phyloP scores from a whole-genome alignment of 2,888 invertebrate genomes.

The Entomobrya multifasciata region DNA sequence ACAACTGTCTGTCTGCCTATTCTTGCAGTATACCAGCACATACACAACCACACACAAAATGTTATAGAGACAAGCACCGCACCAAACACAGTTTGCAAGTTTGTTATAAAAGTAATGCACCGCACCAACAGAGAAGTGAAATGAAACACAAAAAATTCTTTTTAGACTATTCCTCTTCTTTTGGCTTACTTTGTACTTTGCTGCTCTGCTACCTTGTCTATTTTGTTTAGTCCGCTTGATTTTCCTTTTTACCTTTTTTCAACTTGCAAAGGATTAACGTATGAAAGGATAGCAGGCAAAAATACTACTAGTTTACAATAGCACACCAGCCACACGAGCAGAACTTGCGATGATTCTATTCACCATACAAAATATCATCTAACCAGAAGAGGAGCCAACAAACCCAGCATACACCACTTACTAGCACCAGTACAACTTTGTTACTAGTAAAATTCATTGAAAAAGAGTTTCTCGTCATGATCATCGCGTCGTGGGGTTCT shows the following conservation, averaged over 20 bases:
- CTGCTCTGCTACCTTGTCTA: slow-evolving; percentile 39
- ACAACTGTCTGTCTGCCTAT: slow-evolving; percentile 61
- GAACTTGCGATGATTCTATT: too few relatives aligned
- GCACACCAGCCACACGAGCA: too few relatives aligned
- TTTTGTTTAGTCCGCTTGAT: slow-evolving; percentile 25
- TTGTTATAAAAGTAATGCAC: too few relatives aligned
- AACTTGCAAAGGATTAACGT: not conserved
- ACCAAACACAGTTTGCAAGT: not conserved
- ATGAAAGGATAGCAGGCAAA: not conserved
- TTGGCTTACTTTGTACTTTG: not conserved
- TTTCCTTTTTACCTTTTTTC: not conserved
- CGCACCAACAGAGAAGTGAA: not conserved
- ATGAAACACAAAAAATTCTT: not conserved
- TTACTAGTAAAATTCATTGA: too few relatives aligned
- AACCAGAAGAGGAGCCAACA: too few relatives aligned
- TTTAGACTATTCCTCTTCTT: not conserved
- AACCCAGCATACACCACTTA: too few relatives aligned
- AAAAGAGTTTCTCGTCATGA: too few relatives aligned
- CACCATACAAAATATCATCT: too few relatives aligned
- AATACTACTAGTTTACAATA: not conserved
- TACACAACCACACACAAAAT: slow-evolving; percentile 22
- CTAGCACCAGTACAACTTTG: too few relatives aligned
- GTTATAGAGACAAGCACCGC: not conserved
- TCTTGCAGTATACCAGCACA: not conserved
- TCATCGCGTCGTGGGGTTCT: too few relatives aligned